Base-by-base conservation (phyloP, 2,797 vertebrate species). In the Sparus aurata region DNA sequence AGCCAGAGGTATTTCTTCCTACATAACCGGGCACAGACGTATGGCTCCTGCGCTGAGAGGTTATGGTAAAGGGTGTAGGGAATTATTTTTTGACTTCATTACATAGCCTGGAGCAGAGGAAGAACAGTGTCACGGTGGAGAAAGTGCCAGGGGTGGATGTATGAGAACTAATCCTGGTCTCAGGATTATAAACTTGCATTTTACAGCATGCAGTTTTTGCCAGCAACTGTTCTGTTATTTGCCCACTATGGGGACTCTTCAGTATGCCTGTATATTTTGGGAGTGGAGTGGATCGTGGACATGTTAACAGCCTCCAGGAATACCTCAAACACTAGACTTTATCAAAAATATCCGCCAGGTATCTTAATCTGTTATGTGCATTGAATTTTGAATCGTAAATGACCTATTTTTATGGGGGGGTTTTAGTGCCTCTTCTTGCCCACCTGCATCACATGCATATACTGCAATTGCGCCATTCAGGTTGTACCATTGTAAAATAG, bases 401-500 rank as follows among this genome's bases (percentile, higher is more conserved):
- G 4, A 65, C 55, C 50, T 73, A 66, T 74, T 30, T 30, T 6
- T 30, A 4, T 77, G n/a, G n/a, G n/a, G n/a, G n/a, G n/a, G n/a
- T 15, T n/a, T 41, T 22, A n/a, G 34, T 46, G 75, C 41, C 58
- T 52, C 11, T 67, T 79, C 57, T 74, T 85, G 58, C 63, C 58
- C 57, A 63, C 63, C 72, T 84, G 70, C 74, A 82, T 82, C 57
- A 62, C 57, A 55, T 85, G 46, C 64, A 85, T 70, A 62, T 78
- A 58, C 69, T 85, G 85, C 78, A 82, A 67, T 61, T 79, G 49
- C 41, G 6, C 77, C 83, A 83, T 90, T 87, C 75, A 83, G 87
- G 80, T 88, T 91, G 62, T 84, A 81, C 75, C 77, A 83, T 80
- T 92, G 89, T 91, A 77, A 83, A 86, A 25, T 11, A 64, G 72